Conservation (phyloP, 2,797 vertebrate species). For the Lepilemur ruficaudatus region DNA sequence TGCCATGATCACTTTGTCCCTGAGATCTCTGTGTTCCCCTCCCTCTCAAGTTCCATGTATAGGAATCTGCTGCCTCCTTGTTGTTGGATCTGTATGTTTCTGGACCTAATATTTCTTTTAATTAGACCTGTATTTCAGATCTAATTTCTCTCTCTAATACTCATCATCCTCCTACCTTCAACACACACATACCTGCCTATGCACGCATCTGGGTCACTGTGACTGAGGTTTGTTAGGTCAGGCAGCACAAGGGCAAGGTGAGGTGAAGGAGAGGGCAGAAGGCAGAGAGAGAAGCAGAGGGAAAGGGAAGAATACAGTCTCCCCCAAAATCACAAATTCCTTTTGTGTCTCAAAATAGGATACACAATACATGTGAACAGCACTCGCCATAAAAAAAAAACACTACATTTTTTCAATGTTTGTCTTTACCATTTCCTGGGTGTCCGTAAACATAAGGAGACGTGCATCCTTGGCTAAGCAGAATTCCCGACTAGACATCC, state of each 20-base stretch:
- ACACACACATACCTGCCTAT: too few species aligned
- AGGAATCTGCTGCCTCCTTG: not conserved
- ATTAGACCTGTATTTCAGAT: not conserved
- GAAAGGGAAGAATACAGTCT: not conserved
- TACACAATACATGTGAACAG: not conserved
- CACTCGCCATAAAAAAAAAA: not conserved
- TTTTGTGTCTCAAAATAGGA: not conserved
- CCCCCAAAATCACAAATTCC: not conserved
- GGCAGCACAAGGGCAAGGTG: not conserved
- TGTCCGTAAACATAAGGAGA: not conserved
- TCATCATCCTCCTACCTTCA: not conserved
- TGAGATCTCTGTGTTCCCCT: not conserved
- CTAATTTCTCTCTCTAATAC: not conserved
- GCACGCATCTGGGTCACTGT: not conserved
- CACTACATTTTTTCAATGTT: not conserved
- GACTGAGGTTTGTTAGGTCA: not conserved
- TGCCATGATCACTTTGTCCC: not conserved
- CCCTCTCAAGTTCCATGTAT: not conserved
- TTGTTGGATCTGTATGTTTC: not conserved
- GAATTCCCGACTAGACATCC: constrained; percentile 68
- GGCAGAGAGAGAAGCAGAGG: not conserved
- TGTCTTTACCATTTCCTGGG: constrained; percentile 59
- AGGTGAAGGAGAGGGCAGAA: not conserved
- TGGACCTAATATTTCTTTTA: not conserved
- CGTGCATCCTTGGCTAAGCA: constrained; percentile 35